Conservation (phyloP, 1,140 invertebrate genomes). For the Macrobrachium rosenbergii region DNA sequence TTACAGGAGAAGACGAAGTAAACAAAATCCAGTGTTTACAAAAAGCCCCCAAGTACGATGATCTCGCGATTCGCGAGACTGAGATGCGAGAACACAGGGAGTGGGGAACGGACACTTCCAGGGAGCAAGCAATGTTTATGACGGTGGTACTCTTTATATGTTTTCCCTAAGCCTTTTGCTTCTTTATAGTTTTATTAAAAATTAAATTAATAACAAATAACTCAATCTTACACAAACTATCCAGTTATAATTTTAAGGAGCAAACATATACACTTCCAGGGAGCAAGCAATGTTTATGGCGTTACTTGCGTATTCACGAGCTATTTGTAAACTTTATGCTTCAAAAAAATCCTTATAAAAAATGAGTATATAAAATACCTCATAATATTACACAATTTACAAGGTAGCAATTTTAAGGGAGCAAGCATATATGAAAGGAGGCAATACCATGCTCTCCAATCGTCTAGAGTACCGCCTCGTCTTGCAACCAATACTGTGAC, state of each 20-base stretch:
- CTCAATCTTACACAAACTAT: too few species aligned
- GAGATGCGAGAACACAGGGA: constrained; percentile 64
- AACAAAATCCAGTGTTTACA: constrained; percentile 66
- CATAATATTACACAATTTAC: too few species aligned
- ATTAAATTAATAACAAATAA: neutral
- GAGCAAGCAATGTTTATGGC: neutral
- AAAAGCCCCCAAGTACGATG: constrained; percentile 46
- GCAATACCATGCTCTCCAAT: too few species aligned
- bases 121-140: neutral
- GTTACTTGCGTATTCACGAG: neutral
- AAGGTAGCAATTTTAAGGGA: too few species aligned
- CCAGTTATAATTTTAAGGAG: too few species aligned
- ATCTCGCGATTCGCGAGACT: constrained; percentile 64
- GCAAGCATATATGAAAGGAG: neutral
- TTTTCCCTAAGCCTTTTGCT: neutral
- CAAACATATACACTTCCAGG: neutral
- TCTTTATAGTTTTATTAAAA: neutral
- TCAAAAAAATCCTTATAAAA: neutral
- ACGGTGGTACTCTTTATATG: neutral
- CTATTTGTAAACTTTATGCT: neutral
- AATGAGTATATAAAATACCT: too few species aligned
- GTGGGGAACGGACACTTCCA: constrained; percentile 28
- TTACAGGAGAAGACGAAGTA: constrained; percentile 44
- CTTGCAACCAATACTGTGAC: too few species aligned
- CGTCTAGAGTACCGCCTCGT: too few species aligned